Evolutionary conservation across 2,888 invertebrate species (phyloP), one percentile per base, ranked within the genome.

Genomic region (Conops quadrifasciatus): DNA sequence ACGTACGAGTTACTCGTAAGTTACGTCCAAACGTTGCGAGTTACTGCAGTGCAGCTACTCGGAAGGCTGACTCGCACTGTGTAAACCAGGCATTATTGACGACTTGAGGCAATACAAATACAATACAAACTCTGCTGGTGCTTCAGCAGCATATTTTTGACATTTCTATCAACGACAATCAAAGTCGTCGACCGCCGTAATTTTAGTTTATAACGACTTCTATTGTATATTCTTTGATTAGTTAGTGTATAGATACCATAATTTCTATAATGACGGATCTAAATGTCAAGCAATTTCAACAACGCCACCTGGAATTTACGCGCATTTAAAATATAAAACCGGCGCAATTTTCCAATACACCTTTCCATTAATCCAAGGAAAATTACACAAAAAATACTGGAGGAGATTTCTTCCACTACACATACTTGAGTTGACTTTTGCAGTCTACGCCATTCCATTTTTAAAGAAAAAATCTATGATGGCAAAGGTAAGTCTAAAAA

Each of bases 391-490:
- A 67, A 71, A 74, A 67, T 59, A 59, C 58, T 67, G 24, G 66
- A 73, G 62, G 73, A 74, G 72, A 71, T 76, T 76, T 78, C 75
- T 78, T 77, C 78, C 77, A 79, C 74, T 77, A 75, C 77, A 76
- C 76, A 78, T 74, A 78, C 78, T 79, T 77, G 78, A 78, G 77
- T 81, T 80, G 80, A 80, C 80, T 81, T 79, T 81, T 78, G 78
- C 78, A 77, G 81, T 80, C 80, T 80, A 77, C 80, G 82, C 81
- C 81, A 81, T 81, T 80, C 80, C 76, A 78, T 79, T 79, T 80
- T 78, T 77, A 78, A 78, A 78, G 80, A 80, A 77, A 81, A 81
- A 78, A 79, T 78, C 78, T 80, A 78, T 81, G 77, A 83, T 83
- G 82, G 82, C 82, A 80, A 80, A 82, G 82, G 82, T 82, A 78